Evolutionary conservation across 2,888 invertebrate genomes (phyloP).

Genomic region (Linnaemya vulpina): DNA sequence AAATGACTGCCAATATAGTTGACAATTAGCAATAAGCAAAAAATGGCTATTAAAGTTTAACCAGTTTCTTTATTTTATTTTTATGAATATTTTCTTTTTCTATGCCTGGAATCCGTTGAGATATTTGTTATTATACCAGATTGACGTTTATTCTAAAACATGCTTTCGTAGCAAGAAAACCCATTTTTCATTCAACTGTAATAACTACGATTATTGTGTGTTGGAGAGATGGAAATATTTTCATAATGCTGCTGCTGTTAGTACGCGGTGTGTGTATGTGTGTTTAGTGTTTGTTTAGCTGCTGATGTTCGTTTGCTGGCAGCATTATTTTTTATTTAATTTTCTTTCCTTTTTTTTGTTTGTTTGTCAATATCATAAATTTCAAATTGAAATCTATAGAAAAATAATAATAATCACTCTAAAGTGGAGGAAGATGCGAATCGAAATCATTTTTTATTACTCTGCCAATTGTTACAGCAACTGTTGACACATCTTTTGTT

Average conservation of each 20-base stretch:
- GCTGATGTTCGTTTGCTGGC: conserved; percentile 32
- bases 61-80: not conserved
- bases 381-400: conserved; percentile 65
- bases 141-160: conserved; percentile 67
- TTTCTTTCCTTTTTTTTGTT: not conserved
- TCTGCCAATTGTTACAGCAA: conserved; percentile 18
- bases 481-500: conserved; percentile 14
- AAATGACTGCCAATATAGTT: conserved; percentile 21
- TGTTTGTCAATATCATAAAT: conserved; percentile 67
- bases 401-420: conserved; percentile 38
- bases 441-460: conserved; percentile 39
- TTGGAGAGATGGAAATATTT: not conserved
- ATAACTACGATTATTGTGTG: conserved; percentile 31
- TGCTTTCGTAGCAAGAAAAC: conserved; percentile 38
- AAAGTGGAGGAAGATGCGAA: conserved; percentile 14
- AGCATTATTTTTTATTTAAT: conserved; percentile 23
- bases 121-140: conserved; percentile 62
- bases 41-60: conserved; percentile 38
- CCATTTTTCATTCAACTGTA: conserved; percentile 31
- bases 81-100: not conserved
- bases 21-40: conserved; percentile 16
- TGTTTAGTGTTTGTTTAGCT: conserved; percentile 41
- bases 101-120: conserved; percentile 46
- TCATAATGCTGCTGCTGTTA: not conserved
- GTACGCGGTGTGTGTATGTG: not conserved